Evolutionary conservation across 2,888 invertebrate genomes (phyloP), one percentile per base, ranked within the genome.

Genomic region (Eupithecia vulgata): DNA sequence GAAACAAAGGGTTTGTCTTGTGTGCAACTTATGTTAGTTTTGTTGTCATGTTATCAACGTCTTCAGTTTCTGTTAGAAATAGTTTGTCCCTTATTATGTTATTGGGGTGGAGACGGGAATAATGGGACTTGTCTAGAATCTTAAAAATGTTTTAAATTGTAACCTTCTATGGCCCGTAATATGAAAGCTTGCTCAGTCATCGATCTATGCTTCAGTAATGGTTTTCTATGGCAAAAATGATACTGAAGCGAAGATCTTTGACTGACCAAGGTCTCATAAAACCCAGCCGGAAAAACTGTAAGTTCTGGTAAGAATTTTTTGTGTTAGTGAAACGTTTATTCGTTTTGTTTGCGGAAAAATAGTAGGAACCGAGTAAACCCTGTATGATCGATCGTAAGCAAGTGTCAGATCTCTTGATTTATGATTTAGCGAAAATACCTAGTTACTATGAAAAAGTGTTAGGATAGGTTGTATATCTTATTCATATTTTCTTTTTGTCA

Each of bases 381-480:
- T 25, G 57, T 57, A 57, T 57, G 57, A 57, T 57, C 57, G 57
- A 57, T 57, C 21, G 21, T 25, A 57, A 25, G 25, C 57, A 57
- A 57, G 57, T 57, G 57, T 57, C 57, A 57, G 25, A 57, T 57
- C 57, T 25, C 21, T 25, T 25, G 57, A 57, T 57, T 25, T 57
- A 35, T 35, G 62, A 34, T 62, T 57, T 57, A 57, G 57, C 25
- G 57, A 57, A 13, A 57, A 25, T 57, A 25, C 57, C 57, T 57
- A 21, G 21, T 52, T 52, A 52, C 25, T 57, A 57, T 13, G 57
- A 57, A 57, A 57, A 57, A 57, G 25, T 57, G 57, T 12, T 4
- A 21, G 12, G 21, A 57, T 25, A 57, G 25, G 12, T 57, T 57
- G 52, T 52, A 52, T 25, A 57, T 57, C 57, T 57, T 57, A 13